Conservation (phyloP, 2,113 vertebrate genomes). For the Meleagris gallopavo region DNA sequence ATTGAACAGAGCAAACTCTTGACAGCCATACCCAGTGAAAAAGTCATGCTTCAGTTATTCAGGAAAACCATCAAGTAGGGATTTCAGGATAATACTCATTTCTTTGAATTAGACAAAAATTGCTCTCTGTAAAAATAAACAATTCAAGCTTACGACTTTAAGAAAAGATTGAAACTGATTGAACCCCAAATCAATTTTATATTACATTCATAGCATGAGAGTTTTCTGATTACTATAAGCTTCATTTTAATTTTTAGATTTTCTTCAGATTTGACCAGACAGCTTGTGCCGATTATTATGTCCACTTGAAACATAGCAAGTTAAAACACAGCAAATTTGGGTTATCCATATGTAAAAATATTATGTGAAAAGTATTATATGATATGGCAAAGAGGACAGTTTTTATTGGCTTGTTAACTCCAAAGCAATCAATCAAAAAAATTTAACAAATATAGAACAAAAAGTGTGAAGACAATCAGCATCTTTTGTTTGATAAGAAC, state of each 20-base stretch:
- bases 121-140: background rate
- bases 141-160: fast-evolving
- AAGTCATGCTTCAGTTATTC: background rate
- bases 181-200: background rate
- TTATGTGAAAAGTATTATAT: background rate
- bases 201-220: background rate
- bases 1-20: background rate
- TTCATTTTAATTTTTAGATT: background rate
- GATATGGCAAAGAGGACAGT: background rate
- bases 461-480: background rate
- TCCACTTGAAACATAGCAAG: background rate
- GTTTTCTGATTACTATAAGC: background rate
- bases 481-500: conserved; percentile 14
- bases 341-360: background rate
- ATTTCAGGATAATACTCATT: background rate
- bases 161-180: background rate
- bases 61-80: background rate
- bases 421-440: background rate
- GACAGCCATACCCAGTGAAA: background rate
- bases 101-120: background rate
- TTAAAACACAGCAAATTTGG: background rate
- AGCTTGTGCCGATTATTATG: background rate
- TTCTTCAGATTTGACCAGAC: background rate
- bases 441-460: background rate
- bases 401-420: background rate